Evolutionary conservation across 2,113 vertebrate species (phyloP).

Genomic region (Bubalus kerabau): DNA sequence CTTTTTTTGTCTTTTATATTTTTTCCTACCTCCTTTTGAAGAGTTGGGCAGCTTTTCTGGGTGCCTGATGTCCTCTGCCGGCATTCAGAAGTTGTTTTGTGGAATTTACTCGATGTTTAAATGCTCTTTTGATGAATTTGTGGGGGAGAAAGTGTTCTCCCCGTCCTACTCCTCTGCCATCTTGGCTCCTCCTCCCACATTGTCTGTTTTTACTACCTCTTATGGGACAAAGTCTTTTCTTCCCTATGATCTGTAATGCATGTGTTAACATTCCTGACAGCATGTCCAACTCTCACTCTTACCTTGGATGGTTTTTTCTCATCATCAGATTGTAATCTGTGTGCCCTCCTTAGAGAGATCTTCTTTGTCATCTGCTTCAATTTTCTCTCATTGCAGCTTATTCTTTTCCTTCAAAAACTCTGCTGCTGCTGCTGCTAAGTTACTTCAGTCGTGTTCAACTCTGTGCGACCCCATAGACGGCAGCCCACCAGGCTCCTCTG

Average conservation of each 20-base stretch:
- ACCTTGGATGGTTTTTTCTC: neutral
- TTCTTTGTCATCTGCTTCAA: neutral
- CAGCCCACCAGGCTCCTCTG: neutral
- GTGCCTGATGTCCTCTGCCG: no score
- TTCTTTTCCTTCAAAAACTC: neutral
- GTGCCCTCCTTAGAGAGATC: neutral
- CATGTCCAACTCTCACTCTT: neutral
- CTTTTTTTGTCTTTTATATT: no score
- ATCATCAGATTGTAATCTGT: neutral
- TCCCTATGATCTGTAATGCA: neutral
- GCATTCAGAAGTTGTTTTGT: no score
- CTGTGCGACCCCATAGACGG: neutral
- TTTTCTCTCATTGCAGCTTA: neutral
- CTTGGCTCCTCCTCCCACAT: no score
- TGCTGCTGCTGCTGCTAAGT: neutral
- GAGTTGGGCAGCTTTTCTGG: no score
- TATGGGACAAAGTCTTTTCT: neutral
- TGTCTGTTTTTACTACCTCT: neutral
- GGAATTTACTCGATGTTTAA: no score
- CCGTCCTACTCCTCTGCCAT: no score
- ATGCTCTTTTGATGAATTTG: no score
- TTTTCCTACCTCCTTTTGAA: no score
- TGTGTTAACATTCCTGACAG: neutral
- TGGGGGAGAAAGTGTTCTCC: no score
- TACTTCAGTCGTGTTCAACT: rapidly evolving